A percentile compares a stretch with the other conserved stretches of the same genome.
These are phyloP conservation scores for Toxostoma redivivum DNA, from an alignment of 2,113 vertebrate species.

Conservation along the genomic window DNA sequence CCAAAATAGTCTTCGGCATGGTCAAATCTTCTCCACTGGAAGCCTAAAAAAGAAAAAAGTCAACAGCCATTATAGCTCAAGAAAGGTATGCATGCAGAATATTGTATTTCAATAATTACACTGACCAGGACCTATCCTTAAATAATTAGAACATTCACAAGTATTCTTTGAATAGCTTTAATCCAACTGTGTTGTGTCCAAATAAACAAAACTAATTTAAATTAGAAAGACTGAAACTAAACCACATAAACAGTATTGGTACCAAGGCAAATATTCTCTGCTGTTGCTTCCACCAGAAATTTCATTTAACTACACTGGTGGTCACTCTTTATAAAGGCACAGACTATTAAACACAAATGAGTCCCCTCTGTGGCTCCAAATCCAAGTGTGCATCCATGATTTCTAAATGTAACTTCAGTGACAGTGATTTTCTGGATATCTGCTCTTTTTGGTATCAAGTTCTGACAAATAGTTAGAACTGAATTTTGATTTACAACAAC, in stretches of 20 bases:
- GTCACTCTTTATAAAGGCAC: neutral
- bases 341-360: neutral
- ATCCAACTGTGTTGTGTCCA: neutral
- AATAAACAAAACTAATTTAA: neutral
- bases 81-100: neutral
- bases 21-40: slow-evolving; percentile 70
- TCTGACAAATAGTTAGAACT: neutral
- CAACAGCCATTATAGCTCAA: neutral
- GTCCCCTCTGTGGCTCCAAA: neutral
- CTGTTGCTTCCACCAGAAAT: neutral
- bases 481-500: neutral
- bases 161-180: neutral
- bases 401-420: neutral
- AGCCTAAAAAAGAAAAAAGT: slow-evolving; percentile 30
- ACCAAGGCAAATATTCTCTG: neutral
- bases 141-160: neutral
- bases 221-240: neutral
- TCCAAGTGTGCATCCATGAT: neutral
- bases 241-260: neutral
- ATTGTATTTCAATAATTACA: neutral
- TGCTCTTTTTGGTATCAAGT: neutral
- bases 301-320: neutral
- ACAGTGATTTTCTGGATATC: neutral
- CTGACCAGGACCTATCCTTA: neutral
- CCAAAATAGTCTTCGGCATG: slow-evolving; percentile 71